Evolutionary conservation across 2,797 vertebrate genomes (phyloP).

Genomic region (Periparus ater): DNA sequence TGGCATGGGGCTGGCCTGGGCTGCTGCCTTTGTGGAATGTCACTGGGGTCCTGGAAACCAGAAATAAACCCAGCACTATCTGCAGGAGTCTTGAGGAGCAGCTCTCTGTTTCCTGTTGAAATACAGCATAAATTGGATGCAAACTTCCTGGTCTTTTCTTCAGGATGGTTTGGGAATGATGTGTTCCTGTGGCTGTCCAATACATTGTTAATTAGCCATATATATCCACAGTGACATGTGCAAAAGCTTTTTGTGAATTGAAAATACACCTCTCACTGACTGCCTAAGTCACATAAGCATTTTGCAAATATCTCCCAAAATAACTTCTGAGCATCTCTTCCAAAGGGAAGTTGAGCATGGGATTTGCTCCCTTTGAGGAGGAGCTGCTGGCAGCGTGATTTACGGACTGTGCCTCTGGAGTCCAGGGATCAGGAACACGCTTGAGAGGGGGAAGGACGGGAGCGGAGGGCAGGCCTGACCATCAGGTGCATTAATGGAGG

Average conservation of each 20-base stretch:
- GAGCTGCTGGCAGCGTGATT: neutral
- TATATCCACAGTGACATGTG: neutral
- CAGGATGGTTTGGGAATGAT: neutral
- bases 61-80: neutral
- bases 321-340: neutral
- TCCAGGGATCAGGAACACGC: neutral
- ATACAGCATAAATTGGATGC: neutral
- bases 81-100: neutral
- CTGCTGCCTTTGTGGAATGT: neutral
- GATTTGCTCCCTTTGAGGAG: neutral
- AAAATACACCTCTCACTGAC: neutral
- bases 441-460: neutral
- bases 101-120: neutral
- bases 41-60: fast-evolving
- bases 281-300: neutral
- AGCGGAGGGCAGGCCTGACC: constrained; percentile 16
- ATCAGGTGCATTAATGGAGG: neutral
- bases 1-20: neutral
- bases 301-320: neutral
- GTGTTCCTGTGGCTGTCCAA: neutral
- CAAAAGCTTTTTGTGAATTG: neutral
- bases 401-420: neutral
- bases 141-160: neutral
- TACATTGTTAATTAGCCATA: neutral
- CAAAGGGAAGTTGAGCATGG: neutral